Evolutionary conservation across 2,797 vertebrate species (phyloP).

Genomic region (Linurgus olivaceus): DNA sequence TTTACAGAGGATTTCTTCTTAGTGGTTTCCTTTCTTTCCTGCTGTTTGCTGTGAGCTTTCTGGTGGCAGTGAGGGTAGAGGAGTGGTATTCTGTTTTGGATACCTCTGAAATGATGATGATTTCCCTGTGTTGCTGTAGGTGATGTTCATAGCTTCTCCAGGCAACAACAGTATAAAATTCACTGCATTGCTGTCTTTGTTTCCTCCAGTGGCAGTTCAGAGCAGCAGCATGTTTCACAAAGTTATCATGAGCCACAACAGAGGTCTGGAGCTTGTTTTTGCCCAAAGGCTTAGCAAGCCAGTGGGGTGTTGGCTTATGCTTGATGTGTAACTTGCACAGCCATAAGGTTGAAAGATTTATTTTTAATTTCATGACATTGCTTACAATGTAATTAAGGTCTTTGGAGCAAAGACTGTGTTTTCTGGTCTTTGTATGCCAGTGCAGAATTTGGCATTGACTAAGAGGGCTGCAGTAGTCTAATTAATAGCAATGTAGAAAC

Average conservation of each 20-base stretch:
- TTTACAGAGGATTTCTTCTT: not conserved
- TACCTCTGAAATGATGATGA: not conserved
- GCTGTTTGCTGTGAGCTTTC: not conserved
- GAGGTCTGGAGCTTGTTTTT: slow-evolving; percentile 31
- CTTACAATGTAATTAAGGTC: not conserved
- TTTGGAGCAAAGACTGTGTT: not conserved
- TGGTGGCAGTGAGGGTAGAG: not conserved
- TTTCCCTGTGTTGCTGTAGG: not conserved
- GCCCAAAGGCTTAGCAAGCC: not conserved
- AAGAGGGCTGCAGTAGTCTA: not conserved
- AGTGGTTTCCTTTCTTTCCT: not conserved
- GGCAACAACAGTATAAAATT: not conserved
- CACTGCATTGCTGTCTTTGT: not conserved
- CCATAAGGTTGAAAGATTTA: not conserved
- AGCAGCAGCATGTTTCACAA: not conserved
- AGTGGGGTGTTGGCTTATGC: not conserved
- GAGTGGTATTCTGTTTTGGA: not conserved
- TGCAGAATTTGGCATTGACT: not conserved
- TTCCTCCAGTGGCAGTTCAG: slow-evolving; percentile 2
- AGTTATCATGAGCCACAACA: not conserved
- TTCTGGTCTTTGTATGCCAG: not conserved
- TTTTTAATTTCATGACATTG: not conserved
- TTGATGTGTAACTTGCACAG: not conserved
- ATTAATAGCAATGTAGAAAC: not conserved
- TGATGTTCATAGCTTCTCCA: not conserved